Conservation (phyloP, 2,888 invertebrate species). For the Sympetrum striolatum region DNA sequence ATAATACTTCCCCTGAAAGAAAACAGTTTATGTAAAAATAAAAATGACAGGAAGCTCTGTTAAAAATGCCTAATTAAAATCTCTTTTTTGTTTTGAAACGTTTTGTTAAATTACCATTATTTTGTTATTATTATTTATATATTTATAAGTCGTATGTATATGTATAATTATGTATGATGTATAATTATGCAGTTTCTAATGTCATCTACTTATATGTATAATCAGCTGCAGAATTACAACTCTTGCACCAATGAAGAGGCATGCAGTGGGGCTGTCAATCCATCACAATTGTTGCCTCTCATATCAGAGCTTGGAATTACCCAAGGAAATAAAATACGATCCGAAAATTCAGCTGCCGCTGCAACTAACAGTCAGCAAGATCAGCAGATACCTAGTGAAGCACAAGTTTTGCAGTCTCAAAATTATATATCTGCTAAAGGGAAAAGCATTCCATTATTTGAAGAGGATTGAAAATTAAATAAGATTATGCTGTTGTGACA, state of each 20-base stretch:
- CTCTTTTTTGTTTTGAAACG: too few relatives aligned
- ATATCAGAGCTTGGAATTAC: neutral
- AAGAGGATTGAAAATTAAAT: neutral
- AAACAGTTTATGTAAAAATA: too few relatives aligned
- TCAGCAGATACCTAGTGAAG: neutral
- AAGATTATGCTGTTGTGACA: too few relatives aligned
- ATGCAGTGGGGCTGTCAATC: neutral
- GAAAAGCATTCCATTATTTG: neutral
- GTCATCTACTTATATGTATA: too few relatives aligned
- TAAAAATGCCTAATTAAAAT: too few relatives aligned
- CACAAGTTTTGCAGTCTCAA: neutral
- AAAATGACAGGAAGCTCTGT: too few relatives aligned
- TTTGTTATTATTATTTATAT: too few relatives aligned
- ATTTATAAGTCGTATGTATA: neutral
- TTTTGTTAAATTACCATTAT: too few relatives aligned
- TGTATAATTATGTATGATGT: neutral
- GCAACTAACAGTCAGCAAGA: neutral
- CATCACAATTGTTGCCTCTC: slow-evolving; percentile 1
- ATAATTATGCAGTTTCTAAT: too few relatives aligned
- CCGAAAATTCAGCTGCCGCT: neutral
- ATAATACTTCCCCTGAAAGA: too few relatives aligned
- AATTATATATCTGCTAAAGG: neutral
- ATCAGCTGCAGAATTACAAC: neutral
- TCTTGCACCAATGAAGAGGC: neutral
- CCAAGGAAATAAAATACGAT: neutral